Base-by-base conservation (phyloP, 2,113 vertebrate species). In the Psittacula cyanocephala region DNA sequence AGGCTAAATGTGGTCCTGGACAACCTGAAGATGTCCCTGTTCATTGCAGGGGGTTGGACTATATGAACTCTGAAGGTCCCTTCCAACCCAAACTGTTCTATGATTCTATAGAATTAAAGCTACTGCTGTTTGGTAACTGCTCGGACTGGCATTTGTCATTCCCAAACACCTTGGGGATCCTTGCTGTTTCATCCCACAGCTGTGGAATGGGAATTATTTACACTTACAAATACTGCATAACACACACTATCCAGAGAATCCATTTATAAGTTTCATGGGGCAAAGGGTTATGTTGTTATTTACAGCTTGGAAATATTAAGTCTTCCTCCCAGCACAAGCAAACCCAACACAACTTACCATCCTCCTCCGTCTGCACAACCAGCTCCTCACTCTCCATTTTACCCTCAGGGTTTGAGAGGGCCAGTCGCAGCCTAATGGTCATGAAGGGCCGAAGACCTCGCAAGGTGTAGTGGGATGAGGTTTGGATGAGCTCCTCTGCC, bases 301-400 rank as follows among this genome's bases (percentile, higher is more conserved):
- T 29, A n/a, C 22, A 31, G 8, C 6, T 5, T 37, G 8, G 59
- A 60, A 81, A 70, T 14, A 35, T 0, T 0, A 5, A 37, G 3
- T 7, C 31, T 63, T 65, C 13, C 10, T 47, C 29, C 20, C 4
- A 17, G 63, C 75, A 52, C 43, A 20, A 27, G 16, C 2, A 24
- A 77, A 37, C 12, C 25, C 13, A 31, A 6, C 8, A 11, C 6
- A 18, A 88, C 93, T 90, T 90, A 99, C 99, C 99, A 0, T 99
- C 99, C 88, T 99, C 99, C 81, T 99, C 99, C 0, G 99, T 99
- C 97, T 99, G 99, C 12, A 99, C 99, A 62, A 99, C 98, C 44
- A 99, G 97, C 97, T 99, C 99, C 91, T 99, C 99, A 5, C 99
- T 99, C 87, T 99, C 99, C 97, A 99, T 99, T 85, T 97, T 99